Percentiles rank a stretch among this genome's conserved stretches.
These are phyloP conservation scores for Platycnemis pennipes DNA, from an alignment of 2,888 invertebrate species.

Conservation along the genomic window DNA sequence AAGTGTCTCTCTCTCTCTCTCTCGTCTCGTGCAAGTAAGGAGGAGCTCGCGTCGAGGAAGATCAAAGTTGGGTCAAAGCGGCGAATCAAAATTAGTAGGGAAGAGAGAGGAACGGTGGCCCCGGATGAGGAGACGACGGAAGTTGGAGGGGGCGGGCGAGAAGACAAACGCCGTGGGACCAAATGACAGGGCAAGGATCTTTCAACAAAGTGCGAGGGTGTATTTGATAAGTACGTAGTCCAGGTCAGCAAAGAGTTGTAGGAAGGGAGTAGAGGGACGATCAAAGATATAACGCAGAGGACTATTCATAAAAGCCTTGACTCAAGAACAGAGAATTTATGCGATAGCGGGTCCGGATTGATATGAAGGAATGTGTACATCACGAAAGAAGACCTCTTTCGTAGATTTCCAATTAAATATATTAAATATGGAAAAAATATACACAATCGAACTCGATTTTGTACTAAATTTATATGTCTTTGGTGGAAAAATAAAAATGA, in stretches of 20 bases:
- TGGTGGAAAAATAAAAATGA: no score
- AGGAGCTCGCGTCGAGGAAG: not conserved
- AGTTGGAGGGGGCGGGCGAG: not conserved
- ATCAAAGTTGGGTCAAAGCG: not conserved
- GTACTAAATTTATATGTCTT: no score
- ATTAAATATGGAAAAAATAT: no score
- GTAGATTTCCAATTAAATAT: no score
- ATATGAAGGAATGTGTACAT: no score
- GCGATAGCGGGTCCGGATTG: no score
- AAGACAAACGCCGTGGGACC: not conserved
- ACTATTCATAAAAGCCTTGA: no score
- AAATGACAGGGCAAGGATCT: slow-evolving; percentile 23
- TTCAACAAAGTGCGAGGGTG: not conserved
- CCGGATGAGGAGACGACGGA: not conserved
- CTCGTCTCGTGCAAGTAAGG: slow-evolving; percentile 1
- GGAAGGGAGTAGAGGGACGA: not conserved
- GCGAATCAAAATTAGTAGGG: slow-evolving; percentile 10
- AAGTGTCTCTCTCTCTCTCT: no score
- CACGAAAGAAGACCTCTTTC: no score
- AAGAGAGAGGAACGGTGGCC: not conserved
- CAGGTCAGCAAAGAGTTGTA: not conserved
- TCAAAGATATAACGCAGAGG: no score
- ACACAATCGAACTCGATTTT: no score
- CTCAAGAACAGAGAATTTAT: no score
- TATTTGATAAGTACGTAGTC: not conserved